Conservation (phyloP, 1,140 invertebrate species). For the Augochlora pura region DNA sequence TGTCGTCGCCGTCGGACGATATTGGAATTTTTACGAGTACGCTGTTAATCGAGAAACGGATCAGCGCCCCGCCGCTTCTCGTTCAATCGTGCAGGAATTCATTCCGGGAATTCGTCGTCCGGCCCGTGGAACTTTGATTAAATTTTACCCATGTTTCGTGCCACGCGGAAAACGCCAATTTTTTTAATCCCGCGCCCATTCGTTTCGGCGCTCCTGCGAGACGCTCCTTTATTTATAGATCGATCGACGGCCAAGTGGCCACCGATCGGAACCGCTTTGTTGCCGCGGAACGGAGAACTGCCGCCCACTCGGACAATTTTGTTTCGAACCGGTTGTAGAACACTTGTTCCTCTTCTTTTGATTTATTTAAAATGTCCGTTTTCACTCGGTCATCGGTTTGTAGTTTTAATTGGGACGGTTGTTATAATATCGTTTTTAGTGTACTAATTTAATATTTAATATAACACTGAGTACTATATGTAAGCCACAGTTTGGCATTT, state of each 20-base stretch:
- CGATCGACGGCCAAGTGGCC: neutral
- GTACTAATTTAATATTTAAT: too few relatives aligned
- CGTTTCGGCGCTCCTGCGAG: neutral
- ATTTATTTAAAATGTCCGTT: too few relatives aligned
- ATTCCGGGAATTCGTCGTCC: neutral
- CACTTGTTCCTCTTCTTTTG: too few relatives aligned
- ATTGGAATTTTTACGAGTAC: constrained; percentile 31
- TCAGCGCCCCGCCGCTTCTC: neutral
- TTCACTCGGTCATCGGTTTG: too few relatives aligned
- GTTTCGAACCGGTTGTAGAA: too few relatives aligned
- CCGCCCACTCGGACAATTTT: too few relatives aligned
- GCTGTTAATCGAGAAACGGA: constrained; percentile 21
- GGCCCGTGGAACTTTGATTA: constrained; percentile 9
- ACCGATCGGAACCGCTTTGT: neutral
- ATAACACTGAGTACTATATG: too few relatives aligned
- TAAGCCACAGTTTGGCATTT: too few relatives aligned
- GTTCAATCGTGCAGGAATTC: constrained; percentile 14
- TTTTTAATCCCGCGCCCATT: neutral
- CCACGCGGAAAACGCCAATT: neutral
- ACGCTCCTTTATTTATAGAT: neutral
- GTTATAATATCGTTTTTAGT: too few relatives aligned
- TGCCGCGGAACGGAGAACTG: too few relatives aligned
- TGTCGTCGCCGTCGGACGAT: neutral
- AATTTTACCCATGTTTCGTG: constrained; percentile 21
- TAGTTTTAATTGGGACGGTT: too few relatives aligned